Conservation (phyloP, 1,140 invertebrate genomes). For the Drosophila paulistorum region DNA sequence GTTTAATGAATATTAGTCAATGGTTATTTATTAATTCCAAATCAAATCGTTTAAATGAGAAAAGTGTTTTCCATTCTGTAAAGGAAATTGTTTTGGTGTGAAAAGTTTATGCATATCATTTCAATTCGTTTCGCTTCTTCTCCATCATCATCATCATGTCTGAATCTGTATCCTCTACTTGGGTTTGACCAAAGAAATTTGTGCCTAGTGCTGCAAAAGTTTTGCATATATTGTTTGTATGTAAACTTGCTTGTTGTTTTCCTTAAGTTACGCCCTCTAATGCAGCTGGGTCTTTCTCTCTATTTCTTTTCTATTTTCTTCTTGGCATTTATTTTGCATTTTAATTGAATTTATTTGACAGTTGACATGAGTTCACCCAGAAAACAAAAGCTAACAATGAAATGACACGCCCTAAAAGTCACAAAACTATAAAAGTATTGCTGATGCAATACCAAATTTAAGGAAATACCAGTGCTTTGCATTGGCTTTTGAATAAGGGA, state of each 20-base stretch:
- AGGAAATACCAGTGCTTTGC: too few species aligned
- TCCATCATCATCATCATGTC: too few species aligned
- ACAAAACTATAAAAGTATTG: background rate
- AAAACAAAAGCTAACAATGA: conserved; percentile 23
- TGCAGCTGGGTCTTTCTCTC: background rate
- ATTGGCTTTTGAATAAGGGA: too few species aligned
- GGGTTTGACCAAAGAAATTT: conserved; percentile 50
- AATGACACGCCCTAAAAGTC: conserved; percentile 7
- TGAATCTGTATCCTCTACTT: background rate
- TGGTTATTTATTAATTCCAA: too few species aligned
- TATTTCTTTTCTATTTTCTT: conserved; percentile 12
- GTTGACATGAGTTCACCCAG: conserved; percentile 42
- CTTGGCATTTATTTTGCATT: conserved; percentile 71
- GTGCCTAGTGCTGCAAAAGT: conserved; percentile 12
- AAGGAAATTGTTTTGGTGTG: too few species aligned
- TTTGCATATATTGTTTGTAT: background rate
- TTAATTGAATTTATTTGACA: conserved; percentile 65
- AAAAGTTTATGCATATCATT: too few species aligned
- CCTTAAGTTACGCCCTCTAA: background rate
- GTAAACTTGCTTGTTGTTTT: conserved; percentile 2
- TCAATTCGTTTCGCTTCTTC: too few species aligned
- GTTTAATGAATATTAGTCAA: too few species aligned
- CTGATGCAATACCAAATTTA: background rate
- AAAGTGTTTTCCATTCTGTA: too few species aligned
- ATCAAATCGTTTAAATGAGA: too few species aligned